Evolutionary conservation across 23 tunicate genomes (phyloP), one percentile per base, ranked within the genome.

Genomic region (Ciona savignyi): DNA sequence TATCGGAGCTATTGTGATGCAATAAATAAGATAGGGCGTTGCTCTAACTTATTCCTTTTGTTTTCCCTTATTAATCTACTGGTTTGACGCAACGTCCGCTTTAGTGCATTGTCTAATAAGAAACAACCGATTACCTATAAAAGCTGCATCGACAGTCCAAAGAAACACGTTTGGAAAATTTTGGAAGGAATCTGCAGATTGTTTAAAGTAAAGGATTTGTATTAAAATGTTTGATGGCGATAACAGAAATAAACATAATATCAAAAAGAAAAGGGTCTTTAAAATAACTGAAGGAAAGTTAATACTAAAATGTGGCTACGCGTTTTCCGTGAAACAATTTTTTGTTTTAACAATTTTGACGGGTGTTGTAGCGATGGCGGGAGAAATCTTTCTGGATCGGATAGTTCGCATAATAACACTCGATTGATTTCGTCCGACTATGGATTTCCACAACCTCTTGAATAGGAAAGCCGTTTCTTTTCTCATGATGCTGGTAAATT

Each of bases 401-500:
- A 15, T 42, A 15, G 11, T 42, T 15, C 15, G 56, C 15, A 42
- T 9, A 9, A 15, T 42, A 6, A 15, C 11, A 15, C 15, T 42
- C 11, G 56, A 42, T 6, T 6, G 9, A 15, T 42, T 42, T 42
- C 56, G 9, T 6, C 56, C 56, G 9, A 9, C 11, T 42, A 42
- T 9, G 9, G 56, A 42, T 42, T 42, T 42, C 56, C 56, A 42
- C 56, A 69, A 2, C 48, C 32, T 11, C 33, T 32, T 23, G 32
- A 69, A 32, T 30, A 69, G 21, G 1, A 51, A 32, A 32, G 23
- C 73, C 25, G 73, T 69, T 32, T 69, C 73, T 15, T 31, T 30
- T 19, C 73, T 21, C 73, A 69, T 69, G 31, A 30, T 69, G 32
- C 73, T 69, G 73, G 15, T 30, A 69, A 30, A 30, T 9, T 9